Percentiles rank a stretch among this genome's conserved stretches.
Evolutionary conservation across 1,140 invertebrate genomes (phyloP).

Genomic region (Chymomyza costata): DNA sequence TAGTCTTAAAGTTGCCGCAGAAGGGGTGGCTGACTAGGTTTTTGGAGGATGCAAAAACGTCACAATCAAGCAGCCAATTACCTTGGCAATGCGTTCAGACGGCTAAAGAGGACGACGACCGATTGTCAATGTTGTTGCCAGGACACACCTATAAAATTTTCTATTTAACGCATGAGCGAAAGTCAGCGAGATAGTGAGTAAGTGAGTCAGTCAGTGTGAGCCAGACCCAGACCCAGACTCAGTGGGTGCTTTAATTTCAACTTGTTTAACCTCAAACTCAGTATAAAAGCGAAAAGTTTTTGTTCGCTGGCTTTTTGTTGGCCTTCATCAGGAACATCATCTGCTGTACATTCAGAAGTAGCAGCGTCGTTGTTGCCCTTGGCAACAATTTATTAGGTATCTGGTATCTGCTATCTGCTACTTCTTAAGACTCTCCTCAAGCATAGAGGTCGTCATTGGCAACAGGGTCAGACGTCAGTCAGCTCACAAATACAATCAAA

Average conservation of each 20-base stretch:
- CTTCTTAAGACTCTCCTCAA: constrained; percentile 55
- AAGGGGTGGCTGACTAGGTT: no score
- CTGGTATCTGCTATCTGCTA: no score
- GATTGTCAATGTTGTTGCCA: constrained; percentile 35
- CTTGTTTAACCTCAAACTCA: constrained; percentile 55
- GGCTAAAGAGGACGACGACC: not conserved
- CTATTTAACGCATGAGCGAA: constrained; percentile 66
- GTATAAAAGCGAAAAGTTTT: constrained; percentile 50
- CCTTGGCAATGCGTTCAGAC: no score
- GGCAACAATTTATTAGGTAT: constrained; percentile 70
- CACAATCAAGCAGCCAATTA: no score
- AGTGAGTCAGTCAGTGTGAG: constrained; percentile 3
- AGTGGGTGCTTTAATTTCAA: constrained; percentile 36
- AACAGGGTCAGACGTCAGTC: no score
- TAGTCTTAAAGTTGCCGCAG: no score
- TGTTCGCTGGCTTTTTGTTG: constrained; percentile 5
- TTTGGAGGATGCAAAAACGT: no score
- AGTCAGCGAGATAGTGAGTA: constrained; percentile 7
- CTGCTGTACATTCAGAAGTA: constrained; percentile 13
- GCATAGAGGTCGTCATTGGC: no score
- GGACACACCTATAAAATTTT: constrained; percentile 55
- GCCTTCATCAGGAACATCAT: not conserved
- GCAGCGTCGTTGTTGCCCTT: constrained; percentile 34
- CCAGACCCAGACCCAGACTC: no score
- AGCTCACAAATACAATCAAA: constrained; percentile 17